These are phyloP conservation scores for Tenualosa thibaudeaui DNA, from an alignment of 2,797 vertebrate genomes.

Conservation along the genomic window DNA sequence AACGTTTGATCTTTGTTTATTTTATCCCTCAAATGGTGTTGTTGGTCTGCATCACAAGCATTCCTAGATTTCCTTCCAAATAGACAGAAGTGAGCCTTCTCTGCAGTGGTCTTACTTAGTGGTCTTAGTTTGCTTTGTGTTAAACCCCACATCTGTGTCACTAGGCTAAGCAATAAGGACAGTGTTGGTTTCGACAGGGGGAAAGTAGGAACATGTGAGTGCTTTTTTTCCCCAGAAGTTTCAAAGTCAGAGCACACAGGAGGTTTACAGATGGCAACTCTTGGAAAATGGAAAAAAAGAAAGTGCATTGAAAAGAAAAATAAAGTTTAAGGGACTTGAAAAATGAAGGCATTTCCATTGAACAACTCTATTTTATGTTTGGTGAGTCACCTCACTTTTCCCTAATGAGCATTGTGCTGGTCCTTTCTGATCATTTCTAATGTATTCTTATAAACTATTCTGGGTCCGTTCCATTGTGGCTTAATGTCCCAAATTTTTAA, in stretches of 20 bases:
- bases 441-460: background rate
- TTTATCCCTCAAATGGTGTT: background rate
- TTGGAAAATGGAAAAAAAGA: background rate
- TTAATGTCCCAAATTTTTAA: background rate
- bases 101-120: background rate
- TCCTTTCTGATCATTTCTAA: background rate
- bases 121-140: background rate
- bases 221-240: background rate
- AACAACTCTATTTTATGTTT: background rate
- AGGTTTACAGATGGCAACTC: background rate
- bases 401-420: background rate
- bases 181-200: background rate
- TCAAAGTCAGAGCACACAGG: background rate
- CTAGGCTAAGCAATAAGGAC: background rate
- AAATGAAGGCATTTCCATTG: background rate
- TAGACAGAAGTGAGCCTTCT: background rate
- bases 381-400: background rate
- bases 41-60: constrained; percentile 4
- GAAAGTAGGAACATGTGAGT: background rate
- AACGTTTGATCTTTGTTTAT: background rate
- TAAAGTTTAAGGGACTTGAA: background rate
- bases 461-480: background rate
- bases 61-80: background rate
- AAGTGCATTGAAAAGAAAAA: background rate
- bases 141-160: constrained; percentile 1